A percentile compares a stretch with the other conserved stretches of the same genome.
phyloP scores from a whole-genome alignment of 2,113 vertebrate species.

The Dipodomys spectabilis region DNA sequence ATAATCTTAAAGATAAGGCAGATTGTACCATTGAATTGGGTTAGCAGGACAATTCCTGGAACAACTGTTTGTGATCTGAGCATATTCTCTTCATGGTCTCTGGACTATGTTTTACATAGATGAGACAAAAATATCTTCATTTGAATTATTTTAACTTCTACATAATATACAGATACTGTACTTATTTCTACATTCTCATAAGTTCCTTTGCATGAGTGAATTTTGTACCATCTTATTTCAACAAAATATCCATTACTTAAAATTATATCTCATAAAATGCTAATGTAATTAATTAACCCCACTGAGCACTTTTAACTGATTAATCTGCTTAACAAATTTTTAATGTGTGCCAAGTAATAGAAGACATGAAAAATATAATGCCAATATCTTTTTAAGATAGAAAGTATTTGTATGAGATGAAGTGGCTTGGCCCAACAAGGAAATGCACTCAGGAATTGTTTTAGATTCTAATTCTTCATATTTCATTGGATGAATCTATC shows the following conservation, averaged over 20 bases:
- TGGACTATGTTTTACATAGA: not conserved
- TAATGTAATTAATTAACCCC: not conserved
- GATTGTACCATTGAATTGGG: not conserved
- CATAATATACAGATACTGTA: not conserved
- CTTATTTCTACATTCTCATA: not conserved
- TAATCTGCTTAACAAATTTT: not conserved
- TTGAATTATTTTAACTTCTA: not conserved
- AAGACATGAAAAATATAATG: not conserved
- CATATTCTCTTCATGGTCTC: not conserved
- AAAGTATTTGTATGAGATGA: not conserved
- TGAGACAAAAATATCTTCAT: not conserved
- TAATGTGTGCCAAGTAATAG: not conserved
- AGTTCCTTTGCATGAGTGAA: not conserved
- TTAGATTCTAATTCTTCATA: not conserved
- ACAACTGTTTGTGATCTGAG: not conserved
- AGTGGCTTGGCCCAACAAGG: not conserved
- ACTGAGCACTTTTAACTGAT: not conserved
- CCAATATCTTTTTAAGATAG: not conserved
- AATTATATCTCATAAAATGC: not conserved
- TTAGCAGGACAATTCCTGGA: not conserved
- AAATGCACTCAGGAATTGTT: not conserved
- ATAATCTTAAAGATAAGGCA: not conserved
- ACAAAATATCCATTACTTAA: not conserved
- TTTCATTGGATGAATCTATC: not conserved
- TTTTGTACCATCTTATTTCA: slow-evolving; percentile 1